Conservation (phyloP, 1,140 invertebrate species). For the Drosophila ogumai region DNA sequence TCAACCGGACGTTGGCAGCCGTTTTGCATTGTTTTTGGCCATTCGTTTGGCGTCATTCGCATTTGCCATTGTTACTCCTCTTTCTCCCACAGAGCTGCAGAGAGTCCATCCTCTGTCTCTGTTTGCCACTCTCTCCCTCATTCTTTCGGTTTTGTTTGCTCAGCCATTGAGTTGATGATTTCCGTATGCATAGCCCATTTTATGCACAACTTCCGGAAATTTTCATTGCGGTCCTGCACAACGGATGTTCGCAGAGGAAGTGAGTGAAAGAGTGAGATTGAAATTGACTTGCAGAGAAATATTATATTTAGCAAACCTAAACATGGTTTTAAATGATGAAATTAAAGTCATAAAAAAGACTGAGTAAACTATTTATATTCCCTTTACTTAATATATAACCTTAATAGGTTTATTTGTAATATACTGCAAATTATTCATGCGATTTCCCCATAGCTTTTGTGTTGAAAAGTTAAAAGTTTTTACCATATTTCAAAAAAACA, state of each 20-base stretch:
- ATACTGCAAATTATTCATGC: slow-evolving; percentile 7
- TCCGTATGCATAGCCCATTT: slow-evolving; percentile 84
- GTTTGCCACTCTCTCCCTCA: slow-evolving; percentile 2
- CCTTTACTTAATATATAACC: neutral
- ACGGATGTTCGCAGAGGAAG: slow-evolving; percentile 53
- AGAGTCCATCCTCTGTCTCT: slow-evolving; percentile 9
- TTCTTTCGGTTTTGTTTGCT: slow-evolving; percentile 58
- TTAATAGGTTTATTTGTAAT: neutral
- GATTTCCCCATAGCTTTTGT: neutral
- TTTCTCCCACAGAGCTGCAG: slow-evolving; percentile 20
- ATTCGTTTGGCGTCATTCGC: slow-evolving; percentile 73
- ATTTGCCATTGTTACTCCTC: slow-evolving; percentile 68
- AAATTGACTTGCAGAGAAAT: slow-evolving; percentile 18
- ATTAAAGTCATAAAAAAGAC: too few relatives aligned
- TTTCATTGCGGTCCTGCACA: slow-evolving; percentile 80
- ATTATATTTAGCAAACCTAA: slow-evolving; percentile 28
- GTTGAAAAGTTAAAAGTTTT: slow-evolving; percentile 7
- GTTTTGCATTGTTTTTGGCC: slow-evolving; percentile 79
- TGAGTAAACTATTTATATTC: neutral
- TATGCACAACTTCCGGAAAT: slow-evolving; percentile 84
- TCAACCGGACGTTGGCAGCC: slow-evolving; percentile 73
- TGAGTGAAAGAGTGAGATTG: neutral
- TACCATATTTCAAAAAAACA: neutral
- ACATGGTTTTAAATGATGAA: slow-evolving; percentile 2
- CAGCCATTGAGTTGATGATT: slow-evolving; percentile 84